Evolutionary conservation across 2,888 invertebrate genomes (phyloP).

Genomic region (Smittia aterrima): DNA sequence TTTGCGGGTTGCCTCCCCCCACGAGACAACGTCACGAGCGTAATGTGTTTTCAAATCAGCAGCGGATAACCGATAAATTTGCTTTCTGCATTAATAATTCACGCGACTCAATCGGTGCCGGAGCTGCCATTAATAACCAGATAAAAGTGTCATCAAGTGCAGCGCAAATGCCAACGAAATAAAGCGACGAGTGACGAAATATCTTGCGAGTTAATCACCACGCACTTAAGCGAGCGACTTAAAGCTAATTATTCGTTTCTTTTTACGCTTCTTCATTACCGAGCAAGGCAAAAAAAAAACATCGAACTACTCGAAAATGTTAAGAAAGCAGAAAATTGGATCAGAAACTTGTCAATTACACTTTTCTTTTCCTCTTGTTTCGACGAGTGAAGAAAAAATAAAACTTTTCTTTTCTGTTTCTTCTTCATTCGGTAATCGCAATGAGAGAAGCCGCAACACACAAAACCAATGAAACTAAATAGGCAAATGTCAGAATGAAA

Average conservation of each 20-base stretch:
- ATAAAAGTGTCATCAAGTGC: neutral
- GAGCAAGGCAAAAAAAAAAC: neutral
- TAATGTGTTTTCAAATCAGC: neutral
- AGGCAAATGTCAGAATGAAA: too few species aligned
- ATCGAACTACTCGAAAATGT: neutral
- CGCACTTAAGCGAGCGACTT: constrained; percentile 9
- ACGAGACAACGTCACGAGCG: neutral
- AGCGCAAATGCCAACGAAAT: neutral
- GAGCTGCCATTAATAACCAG: neutral
- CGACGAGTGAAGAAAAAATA: neutral
- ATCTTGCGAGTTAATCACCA: neutral
- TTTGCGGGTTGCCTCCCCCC: neutral
- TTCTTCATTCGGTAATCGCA: neutral
- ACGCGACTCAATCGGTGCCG: neutral
- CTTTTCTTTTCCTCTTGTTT: constrained; percentile 19
- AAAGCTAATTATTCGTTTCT: constrained; percentile 24
- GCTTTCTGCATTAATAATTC: neutral
- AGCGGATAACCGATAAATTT: neutral
- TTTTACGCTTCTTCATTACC: neutral
- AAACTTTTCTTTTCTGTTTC: constrained; percentile 14
- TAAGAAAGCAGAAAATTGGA: constrained; percentile 34
- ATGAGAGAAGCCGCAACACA: too few species aligned
- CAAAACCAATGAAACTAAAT: too few species aligned
- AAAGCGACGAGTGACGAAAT: neutral
- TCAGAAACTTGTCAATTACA: constrained; percentile 38